Base-by-base conservation (phyloP, 1,140 invertebrate genomes). In the Heliconius eleuchia region DNA sequence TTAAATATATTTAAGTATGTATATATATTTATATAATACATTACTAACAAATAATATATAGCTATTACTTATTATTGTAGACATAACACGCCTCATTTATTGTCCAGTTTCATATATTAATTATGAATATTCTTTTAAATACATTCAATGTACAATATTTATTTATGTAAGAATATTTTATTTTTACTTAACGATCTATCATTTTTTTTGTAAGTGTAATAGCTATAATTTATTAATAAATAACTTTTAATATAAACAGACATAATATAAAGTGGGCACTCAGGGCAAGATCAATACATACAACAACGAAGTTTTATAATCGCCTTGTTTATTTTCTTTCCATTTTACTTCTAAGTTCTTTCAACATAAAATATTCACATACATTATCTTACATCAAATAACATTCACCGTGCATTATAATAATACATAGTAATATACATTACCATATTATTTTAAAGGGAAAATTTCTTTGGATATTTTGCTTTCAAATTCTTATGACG, bases 331-430 rank as follows among this genome's bases (percentile, higher is more conserved):
- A 93, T 91, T 92, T 85, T 84, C 87, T 88, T 87, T 84, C 82
- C 84, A 83, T 86, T 89, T 91, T 86, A 89, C 83, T 81, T 82
- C 90, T 91, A 91, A 86, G 60, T 88, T 89, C 90, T 92, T 86
- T 87, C 85, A 89, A 93, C 92, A 90, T 89, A 92, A 90, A 91
- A 86, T 88, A 91, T 89, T 91, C 84, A 91, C 89, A 92, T 92
- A 88, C 84, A 92, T 88, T 88, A 89, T 89, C 83, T 86, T 90
- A 92, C 89, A 91, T 88, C 84, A 85, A 91, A 86, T 86, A 92
- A 92, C 91, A 92, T 89, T 91, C 81, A 91, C 83, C 85, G 87
- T 91, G 89, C 86, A 87, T 89, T 89, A 92, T 86, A 87, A 84
- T 87, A 84, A 81, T 82, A 84, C 85, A 81, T 84, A 85, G 80